phyloP scores from a whole-genome alignment of 2,888 invertebrate species.

The Notodonta dromedarius region DNA sequence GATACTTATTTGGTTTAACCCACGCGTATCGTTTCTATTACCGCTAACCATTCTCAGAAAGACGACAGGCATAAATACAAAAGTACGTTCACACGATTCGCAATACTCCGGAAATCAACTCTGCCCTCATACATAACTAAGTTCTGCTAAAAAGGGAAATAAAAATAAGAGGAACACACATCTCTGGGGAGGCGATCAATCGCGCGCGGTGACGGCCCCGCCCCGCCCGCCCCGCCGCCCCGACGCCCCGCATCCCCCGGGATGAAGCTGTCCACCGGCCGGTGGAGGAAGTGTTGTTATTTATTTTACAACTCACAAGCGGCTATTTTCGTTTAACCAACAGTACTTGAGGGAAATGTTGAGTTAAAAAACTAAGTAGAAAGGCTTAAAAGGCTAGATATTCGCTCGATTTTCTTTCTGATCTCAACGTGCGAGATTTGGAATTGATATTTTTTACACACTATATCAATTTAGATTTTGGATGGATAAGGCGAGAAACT shows the following conservation, averaged over 20 bases:
- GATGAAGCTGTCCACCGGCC: neutral
- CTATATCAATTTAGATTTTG: too few species aligned
- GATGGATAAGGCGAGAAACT: too few species aligned
- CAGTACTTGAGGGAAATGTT: too few species aligned
- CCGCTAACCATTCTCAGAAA: neutral
- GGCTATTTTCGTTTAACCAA: too few species aligned
- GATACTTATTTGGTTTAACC: neutral
- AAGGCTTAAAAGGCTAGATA: too few species aligned
- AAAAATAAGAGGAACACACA: slow-evolving; percentile 46
- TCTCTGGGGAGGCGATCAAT: slow-evolving; percentile 59
- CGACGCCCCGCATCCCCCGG: slow-evolving; percentile 19
- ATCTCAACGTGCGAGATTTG: too few species aligned
- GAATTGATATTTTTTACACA: too few species aligned
- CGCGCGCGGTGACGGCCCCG: slow-evolving; percentile 48
- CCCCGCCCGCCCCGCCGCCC: slow-evolving; percentile 17
- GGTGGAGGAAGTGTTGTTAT: neutral
- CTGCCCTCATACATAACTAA: slow-evolving; percentile 22
- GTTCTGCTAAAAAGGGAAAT: slow-evolving; percentile 32
- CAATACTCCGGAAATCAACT: slow-evolving; percentile 5
- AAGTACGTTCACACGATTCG: neutral
- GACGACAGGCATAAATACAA: neutral
- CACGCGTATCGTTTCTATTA: neutral
- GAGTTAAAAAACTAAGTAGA: too few species aligned
- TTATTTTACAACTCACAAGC: slow-evolving; percentile 14
- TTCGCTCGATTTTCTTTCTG: too few species aligned